Evolutionary conservation across 2,888 invertebrate species (phyloP).

Genomic region (Lochmaea crataegi): DNA sequence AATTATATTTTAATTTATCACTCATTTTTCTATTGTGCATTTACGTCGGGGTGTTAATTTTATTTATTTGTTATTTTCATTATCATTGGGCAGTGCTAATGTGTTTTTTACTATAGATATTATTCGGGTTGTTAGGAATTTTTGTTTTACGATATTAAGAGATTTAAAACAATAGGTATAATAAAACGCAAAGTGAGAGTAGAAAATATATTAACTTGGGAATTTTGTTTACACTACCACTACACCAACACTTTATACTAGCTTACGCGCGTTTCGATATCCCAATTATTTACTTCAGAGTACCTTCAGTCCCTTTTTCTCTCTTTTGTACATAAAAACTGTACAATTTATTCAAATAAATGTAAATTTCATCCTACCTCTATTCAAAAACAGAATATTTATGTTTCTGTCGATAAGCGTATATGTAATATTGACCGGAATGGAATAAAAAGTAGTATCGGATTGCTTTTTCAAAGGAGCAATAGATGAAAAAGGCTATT

Average conservation of each 20-base stretch:
- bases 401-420: background rate
- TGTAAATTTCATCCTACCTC: background rate
- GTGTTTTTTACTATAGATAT: conserved; percentile 40
- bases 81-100: conserved; percentile 48
- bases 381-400: background rate
- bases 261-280: too few species aligned
- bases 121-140: conserved; percentile 32
- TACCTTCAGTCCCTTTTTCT: too few species aligned
- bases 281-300: too few species aligned
- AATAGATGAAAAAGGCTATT: conserved; percentile 60
- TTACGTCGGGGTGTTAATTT: conserved; percentile 62
- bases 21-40: conserved; percentile 64
- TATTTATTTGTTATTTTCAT: conserved; percentile 63
- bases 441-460: conserved; percentile 15
- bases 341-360: too few species aligned
- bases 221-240: too few species aligned
- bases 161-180: background rate
- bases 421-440: conserved; percentile 10
- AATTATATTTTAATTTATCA: conserved; percentile 65
- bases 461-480: conserved; percentile 53
- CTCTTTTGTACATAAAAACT: too few species aligned
- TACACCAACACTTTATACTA: too few species aligned
- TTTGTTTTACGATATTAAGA: conserved; percentile 19
- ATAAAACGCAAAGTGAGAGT: too few species aligned
- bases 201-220: too few species aligned